Conservation (phyloP, 1,140 invertebrate genomes). For the Aleiodes sp. region DNA sequence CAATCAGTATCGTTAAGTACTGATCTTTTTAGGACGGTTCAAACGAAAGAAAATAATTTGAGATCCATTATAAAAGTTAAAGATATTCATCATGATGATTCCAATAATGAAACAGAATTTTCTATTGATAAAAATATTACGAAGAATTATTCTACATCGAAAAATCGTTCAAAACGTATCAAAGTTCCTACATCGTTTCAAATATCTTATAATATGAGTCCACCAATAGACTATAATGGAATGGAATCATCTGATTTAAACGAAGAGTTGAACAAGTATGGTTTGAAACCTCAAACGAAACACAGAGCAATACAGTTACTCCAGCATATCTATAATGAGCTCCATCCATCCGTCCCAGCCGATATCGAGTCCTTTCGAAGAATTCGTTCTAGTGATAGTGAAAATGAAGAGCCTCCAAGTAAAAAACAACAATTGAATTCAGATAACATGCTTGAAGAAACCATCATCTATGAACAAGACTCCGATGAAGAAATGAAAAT, state of each 20-base stretch:
- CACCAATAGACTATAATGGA: conserved; percentile 49
- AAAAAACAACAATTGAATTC: too few relatives aligned
- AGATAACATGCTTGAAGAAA: too few relatives aligned
- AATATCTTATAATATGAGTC: conserved; percentile 39
- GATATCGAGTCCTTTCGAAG: background rate
- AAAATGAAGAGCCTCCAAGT: conserved; percentile 37
- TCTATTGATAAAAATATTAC: too few relatives aligned
- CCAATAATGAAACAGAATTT: too few relatives aligned
- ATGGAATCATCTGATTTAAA: conserved; percentile 52
- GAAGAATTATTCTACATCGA: background rate
- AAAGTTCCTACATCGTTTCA: background rate
- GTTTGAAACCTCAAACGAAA: conserved; percentile 59
- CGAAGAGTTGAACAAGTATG: conserved; percentile 61
- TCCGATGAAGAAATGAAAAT: too few relatives aligned
- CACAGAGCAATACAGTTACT: conserved; percentile 61
- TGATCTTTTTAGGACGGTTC: too few relatives aligned
- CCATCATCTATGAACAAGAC: too few relatives aligned
- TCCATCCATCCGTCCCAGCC: conserved; percentile 50
- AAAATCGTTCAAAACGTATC: background rate
- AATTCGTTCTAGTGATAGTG: conserved; percentile 24
- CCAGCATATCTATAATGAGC: conserved; percentile 63
- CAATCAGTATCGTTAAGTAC: too few relatives aligned
- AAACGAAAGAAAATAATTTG: too few relatives aligned
- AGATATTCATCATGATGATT: too few relatives aligned
- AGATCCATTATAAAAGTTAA: too few relatives aligned